These are phyloP conservation scores for Proisotoma minuta DNA, from an alignment of 2,888 invertebrate genomes.

Conservation along the genomic window DNA sequence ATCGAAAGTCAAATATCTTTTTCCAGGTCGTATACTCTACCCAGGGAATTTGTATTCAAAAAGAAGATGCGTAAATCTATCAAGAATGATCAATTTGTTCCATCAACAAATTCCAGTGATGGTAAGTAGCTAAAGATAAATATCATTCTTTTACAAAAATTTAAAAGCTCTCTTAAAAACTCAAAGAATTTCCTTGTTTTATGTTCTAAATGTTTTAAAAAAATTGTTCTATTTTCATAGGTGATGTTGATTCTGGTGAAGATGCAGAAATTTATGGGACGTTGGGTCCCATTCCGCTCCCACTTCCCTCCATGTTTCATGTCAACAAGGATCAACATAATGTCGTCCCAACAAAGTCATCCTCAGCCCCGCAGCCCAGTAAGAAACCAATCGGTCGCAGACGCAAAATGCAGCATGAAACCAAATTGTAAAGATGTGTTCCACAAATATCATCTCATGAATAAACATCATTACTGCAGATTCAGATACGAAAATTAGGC, in stretches of 20 bases:
- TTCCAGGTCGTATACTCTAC: conserved; percentile 77
- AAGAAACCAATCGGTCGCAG: conserved; percentile 25
- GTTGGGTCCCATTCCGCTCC: conserved; percentile 35
- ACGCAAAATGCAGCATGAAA: conserved; percentile 43
- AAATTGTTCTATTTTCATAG: conserved; percentile 51
- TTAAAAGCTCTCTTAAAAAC: too few relatives aligned
- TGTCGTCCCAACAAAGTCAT: conserved; percentile 3
- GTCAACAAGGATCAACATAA: conserved; percentile 3
- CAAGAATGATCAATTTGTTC: conserved; percentile 64
- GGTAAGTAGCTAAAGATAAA: conserved; percentile 62
- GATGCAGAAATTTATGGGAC: conserved; percentile 50
- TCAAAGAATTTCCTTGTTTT: not conserved
- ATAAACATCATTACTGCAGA: too few relatives aligned
- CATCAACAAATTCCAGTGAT: conserved; percentile 80
- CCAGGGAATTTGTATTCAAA: conserved; percentile 79
- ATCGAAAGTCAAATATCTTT: conserved; percentile 72
- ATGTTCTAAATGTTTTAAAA: not conserved
- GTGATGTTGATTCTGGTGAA: conserved; percentile 75
- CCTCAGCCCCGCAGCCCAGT: conserved; percentile 19
- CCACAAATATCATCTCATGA: conserved; percentile 1
- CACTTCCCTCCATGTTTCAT: conserved; percentile 43
- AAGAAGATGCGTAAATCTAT: conserved; percentile 58
- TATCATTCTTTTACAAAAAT: too few relatives aligned
- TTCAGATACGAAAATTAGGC: too few relatives aligned
- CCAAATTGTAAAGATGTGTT: conserved; percentile 47